These are phyloP conservation scores for Paratrypauchen microcephalus DNA, from an alignment of 2,797 vertebrate species.

Conservation along the genomic window DNA sequence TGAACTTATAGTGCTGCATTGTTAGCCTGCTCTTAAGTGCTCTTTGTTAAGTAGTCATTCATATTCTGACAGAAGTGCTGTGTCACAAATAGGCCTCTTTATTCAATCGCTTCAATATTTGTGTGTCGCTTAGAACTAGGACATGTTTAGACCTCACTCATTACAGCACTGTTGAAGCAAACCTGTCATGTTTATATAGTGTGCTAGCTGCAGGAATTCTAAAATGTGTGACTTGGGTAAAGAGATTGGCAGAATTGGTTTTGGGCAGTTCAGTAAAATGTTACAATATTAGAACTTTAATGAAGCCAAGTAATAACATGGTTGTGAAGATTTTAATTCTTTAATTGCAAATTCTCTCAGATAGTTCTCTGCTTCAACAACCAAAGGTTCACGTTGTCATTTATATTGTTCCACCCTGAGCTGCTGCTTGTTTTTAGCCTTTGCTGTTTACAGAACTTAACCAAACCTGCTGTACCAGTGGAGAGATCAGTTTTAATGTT, in stretches of 20 bases:
- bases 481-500: conserved; percentile 12
- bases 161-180: conserved; percentile 34
- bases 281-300: not conserved
- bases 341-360: not conserved
- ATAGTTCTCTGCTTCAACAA: not conserved
- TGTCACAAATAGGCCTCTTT: conserved; percentile 33
- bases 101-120: conserved; percentile 50
- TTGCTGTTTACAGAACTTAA: conserved; percentile 34
- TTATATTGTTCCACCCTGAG: not conserved
- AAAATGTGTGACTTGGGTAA: not conserved
- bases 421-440: conserved; percentile 32
- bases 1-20: conserved; percentile 11
- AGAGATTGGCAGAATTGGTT: not conserved
- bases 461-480: conserved; percentile 22
- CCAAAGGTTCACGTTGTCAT: not conserved
- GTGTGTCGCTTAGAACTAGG: conserved; percentile 22
- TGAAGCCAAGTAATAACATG: not conserved
- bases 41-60: conserved; percentile 11
- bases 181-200: conserved; percentile 31
- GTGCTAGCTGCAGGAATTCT: conserved; percentile 14
- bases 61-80: conserved; percentile 15
- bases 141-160: conserved; percentile 22
- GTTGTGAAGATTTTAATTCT: not conserved
- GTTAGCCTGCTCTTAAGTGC: conserved; percentile 17
- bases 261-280: not conserved